Conservation (phyloP, 2,113 vertebrate genomes). For the Hydropotes inermis region DNA sequence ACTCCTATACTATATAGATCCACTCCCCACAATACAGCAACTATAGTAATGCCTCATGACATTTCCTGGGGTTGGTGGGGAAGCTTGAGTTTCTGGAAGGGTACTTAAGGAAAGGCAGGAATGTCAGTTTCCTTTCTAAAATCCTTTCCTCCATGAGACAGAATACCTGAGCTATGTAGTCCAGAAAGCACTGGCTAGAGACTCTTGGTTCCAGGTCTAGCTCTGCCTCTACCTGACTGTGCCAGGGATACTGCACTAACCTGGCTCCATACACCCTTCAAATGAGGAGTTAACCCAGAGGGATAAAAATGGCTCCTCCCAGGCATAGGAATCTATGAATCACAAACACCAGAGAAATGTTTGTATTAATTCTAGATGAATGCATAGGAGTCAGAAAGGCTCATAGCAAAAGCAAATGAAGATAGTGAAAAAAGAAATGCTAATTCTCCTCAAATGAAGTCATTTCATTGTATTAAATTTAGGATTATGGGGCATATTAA, state of each 20-base stretch:
- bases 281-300: neutral
- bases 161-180: neutral
- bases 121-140: neutral
- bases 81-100: slow-evolving; percentile 42
- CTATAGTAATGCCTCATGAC: neutral
- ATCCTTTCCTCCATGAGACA: neutral
- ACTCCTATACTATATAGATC: slow-evolving; percentile 12
- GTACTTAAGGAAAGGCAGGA: neutral
- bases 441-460: slow-evolving; percentile 17
- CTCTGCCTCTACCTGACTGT: neutral
- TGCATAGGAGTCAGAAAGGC: neutral
- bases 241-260: rapidly evolving
- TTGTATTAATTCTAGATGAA: slow-evolving; percentile 44
- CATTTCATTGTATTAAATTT: slow-evolving; percentile 4
- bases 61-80: neutral
- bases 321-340: neutral
- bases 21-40: slow-evolving; percentile 41
- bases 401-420: neutral
- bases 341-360: neutral
- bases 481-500: slow-evolving; percentile 26
- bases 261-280: neutral
- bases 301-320: neutral
- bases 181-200: neutral
- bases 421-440: slow-evolving; percentile 27
- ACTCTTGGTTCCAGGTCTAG: neutral